These are phyloP conservation scores for Limnephilus lunatus DNA, from an alignment of 2,888 invertebrate genomes.

Conservation along the genomic window DNA sequence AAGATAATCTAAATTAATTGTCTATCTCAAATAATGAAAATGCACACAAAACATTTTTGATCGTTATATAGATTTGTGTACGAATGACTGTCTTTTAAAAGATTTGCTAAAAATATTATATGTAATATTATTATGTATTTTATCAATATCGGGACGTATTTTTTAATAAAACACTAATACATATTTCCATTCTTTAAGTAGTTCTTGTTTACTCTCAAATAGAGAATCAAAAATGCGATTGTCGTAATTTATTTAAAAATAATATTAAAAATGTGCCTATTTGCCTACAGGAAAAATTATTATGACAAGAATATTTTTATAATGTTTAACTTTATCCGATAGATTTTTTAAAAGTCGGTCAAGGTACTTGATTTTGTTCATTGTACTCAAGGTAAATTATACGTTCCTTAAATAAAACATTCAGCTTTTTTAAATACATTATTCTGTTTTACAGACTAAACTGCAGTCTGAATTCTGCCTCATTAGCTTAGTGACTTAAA, in stretches of 20 bases:
- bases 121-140: too few species aligned
- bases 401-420: neutral
- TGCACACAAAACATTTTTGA: neutral
- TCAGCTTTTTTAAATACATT: neutral
- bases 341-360: neutral
- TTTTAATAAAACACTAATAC: neutral
- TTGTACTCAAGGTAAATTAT: neutral
- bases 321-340: too few species aligned
- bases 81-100: neutral
- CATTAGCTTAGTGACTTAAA: neutral
- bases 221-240: neutral
- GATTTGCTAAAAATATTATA: neutral
- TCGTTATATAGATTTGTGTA: neutral
- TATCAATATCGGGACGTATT: neutral
- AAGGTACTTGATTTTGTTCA: neutral
- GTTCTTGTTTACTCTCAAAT: neutral
- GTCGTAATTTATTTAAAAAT: neutral
- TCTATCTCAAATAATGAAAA: neutral
- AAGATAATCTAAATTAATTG: neutral
- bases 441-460: neutral
- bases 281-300: neutral
- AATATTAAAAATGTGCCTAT: neutral
- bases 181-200: neutral
- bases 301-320: too few species aligned
- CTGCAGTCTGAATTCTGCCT: neutral